These are phyloP conservation scores for Mnemiopsis leidyi DNA, from an alignment of 37 sponge, comb jelly and placozoan species.

Conservation along the genomic window DNA sequence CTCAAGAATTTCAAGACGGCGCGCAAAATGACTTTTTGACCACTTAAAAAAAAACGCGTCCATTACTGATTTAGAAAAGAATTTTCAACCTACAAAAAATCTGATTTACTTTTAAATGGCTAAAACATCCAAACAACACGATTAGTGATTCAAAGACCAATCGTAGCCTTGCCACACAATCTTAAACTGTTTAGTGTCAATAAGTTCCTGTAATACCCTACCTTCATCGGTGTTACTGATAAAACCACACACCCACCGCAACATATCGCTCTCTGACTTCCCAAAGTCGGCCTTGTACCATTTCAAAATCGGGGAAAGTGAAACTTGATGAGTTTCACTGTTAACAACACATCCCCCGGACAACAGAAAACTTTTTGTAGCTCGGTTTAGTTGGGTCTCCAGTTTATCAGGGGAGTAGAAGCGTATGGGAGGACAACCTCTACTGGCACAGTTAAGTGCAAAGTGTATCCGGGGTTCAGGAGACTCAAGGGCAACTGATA, in stretches of 20 bases:
- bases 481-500: slow-evolving; percentile 72
- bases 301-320: slow-evolving; percentile 78
- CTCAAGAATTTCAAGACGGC: too few species aligned
- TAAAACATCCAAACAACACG: too few species aligned
- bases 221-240: not conserved
- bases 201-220: slow-evolving; percentile 28
- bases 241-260: slow-evolving; percentile 44
- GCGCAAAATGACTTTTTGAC: too few species aligned
- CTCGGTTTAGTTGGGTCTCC: slow-evolving; percentile 15
- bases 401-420: slow-evolving; percentile 77
- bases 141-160: slow-evolving; percentile 36
- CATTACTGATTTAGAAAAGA: too few species aligned
- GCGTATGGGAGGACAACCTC: slow-evolving; percentile 94
- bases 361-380: slow-evolving; percentile 23
- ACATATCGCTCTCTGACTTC: slow-evolving; percentile 16
- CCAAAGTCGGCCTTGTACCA: slow-evolving; percentile 99
- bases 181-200: slow-evolving; percentile 54
- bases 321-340: slow-evolving; percentile 68
- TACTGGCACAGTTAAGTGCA: slow-evolving; percentile 97
- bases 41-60: too few species aligned
- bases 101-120: too few species aligned
- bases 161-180: slow-evolving; percentile 46
- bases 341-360: slow-evolving; percentile 1
- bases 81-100: too few species aligned
- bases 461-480: slow-evolving; percentile 89